Evolutionary conservation across 2,888 invertebrate genomes (phyloP), one percentile per base, ranked within the genome.

Genomic region (Lasioglossum oenotherae): DNA sequence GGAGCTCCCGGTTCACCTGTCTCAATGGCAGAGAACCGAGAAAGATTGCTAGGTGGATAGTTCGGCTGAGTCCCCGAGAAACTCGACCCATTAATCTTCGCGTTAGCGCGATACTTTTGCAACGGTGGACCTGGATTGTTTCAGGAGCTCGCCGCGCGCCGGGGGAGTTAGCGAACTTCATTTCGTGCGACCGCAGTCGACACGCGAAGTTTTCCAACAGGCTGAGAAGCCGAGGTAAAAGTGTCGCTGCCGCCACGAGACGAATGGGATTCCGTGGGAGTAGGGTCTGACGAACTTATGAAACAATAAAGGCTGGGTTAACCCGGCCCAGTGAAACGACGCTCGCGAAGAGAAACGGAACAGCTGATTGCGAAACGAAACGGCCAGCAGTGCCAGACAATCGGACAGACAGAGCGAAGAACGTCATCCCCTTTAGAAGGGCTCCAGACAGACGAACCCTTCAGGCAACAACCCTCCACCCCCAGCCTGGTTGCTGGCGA

Each of bases 361-460:
- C 92, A 90, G 92, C 91, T 91, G 92, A 92, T 83, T 82, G 77
- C 27, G 31, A 82, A 81, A 72, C 77, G 73, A 64, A 27, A 53
- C 57, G 46, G 69, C 60, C 31, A 53, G 78, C 79, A 53, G 79
- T 74, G 83, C 81, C 82, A 67, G 67, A 67, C 69, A 38, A 41
- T n/a, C 69, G 35, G 69, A 69, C 38, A 89, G 88, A 90, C 87
- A 84, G 80, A 87, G 78, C 86, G 87, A 89, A 90, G 90, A 79
- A 87, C 88, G 78, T 87, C 92, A 93, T 92, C 92, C 93, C 92
- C 94, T 92, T 92, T 91, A 91, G 91, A 90, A 85, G 87, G 89
- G 92, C 91, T 92, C 92, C 94, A 94, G 94, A 93, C 94, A 91
- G 92, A 93, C 92, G 92, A 92, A 91, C 91, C 92, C 92, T 88